A percentile compares a stretch with the other conserved stretches of the same genome.
phyloP scores from a whole-genome alignment of 2,113 vertebrate genomes.

The Chloropsis cyanopogon region DNA sequence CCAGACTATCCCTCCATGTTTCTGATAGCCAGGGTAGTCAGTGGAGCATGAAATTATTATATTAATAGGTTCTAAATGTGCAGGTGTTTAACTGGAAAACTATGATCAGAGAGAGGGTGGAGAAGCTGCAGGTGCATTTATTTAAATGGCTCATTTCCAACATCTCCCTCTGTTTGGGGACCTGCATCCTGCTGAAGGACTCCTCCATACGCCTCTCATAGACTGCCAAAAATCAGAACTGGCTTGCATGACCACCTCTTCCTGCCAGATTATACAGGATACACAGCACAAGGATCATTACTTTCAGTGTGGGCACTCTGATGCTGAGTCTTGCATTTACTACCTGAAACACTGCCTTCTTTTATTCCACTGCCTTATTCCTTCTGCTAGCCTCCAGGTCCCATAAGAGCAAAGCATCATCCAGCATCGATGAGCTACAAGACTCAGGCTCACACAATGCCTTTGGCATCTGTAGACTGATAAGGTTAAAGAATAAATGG shows the following conservation, averaged over 20 bases:
- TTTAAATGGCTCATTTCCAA: background rate
- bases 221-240: background rate
- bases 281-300: too few species aligned
- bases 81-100: constrained; percentile 58
- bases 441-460: background rate
- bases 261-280: background rate
- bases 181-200: background rate
- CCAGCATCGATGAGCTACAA: background rate
- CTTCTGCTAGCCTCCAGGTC: background rate
- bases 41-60: constrained; percentile 60
- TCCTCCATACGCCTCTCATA: background rate
- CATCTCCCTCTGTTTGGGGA: background rate
- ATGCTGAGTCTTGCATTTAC: background rate
- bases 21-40: background rate
- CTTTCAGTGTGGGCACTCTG: background rate
- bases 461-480: background rate
- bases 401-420: background rate
- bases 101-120: background rate
- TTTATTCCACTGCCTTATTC: background rate
- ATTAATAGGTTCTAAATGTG: constrained; percentile 53
- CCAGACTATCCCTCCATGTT: background rate
- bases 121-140: background rate
- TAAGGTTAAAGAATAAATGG: constrained; percentile 40
- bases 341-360: background rate
- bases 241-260: background rate